These are phyloP conservation scores for Laothoe populi DNA, from an alignment of 2,888 invertebrate genomes.

Conservation along the genomic window DNA sequence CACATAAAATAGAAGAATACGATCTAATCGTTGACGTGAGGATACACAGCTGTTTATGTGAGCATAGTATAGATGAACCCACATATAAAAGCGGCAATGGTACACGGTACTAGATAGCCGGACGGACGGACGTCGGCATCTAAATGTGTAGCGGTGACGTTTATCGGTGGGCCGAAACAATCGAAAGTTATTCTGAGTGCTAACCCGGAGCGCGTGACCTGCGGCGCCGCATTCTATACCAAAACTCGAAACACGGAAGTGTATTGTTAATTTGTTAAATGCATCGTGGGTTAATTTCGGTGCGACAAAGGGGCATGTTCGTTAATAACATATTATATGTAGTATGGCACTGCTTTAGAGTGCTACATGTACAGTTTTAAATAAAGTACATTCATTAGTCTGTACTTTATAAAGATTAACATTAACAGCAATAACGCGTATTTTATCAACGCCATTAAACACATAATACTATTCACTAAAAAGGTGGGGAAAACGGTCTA, in stretches of 20 bases:
- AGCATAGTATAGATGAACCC: neutral
- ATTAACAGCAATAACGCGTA: neutral
- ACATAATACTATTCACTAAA: too few species aligned
- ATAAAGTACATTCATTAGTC: neutral
- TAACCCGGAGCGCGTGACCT: slow-evolving; percentile 69
- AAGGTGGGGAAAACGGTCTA: neutral
- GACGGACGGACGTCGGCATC: slow-evolving; percentile 67
- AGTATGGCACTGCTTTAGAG: neutral
- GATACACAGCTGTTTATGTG: slow-evolving; percentile 26
- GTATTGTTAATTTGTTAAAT: slow-evolving; percentile 25
- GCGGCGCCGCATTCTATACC: slow-evolving; percentile 68
- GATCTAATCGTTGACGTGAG: slow-evolving; percentile 28
- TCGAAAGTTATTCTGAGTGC: slow-evolving; percentile 80
- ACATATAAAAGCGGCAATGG: slow-evolving; percentile 43
- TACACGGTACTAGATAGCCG: slow-evolving; percentile 50
- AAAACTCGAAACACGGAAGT: slow-evolving; percentile 64
- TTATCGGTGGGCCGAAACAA: slow-evolving; percentile 70
- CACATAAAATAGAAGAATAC: slow-evolving; percentile 5
- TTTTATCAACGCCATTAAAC: neutral
- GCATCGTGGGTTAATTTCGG: slow-evolving; percentile 9
- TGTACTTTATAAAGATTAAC: neutral
- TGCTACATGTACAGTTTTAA: neutral
- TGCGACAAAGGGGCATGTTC: slow-evolving; percentile 4
- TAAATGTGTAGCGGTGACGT: slow-evolving; percentile 76
- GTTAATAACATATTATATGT: neutral